Evolutionary conservation across 1,140 invertebrate species (phyloP).

Genomic region (Antheraea pernyi): DNA sequence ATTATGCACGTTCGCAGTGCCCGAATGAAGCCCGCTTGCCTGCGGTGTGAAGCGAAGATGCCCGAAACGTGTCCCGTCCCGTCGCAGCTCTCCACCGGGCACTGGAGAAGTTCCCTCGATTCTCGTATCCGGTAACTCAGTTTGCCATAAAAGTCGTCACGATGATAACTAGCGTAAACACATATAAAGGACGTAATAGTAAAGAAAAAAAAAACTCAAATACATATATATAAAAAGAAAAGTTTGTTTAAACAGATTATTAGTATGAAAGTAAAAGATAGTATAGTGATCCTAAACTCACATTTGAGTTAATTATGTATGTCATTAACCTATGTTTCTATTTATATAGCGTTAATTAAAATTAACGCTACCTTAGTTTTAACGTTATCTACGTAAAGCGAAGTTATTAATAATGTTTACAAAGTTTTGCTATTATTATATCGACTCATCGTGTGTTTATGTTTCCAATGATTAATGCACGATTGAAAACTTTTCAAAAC

Average conservation of each 20-base stretch:
- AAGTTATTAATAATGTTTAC: conserved; percentile 37
- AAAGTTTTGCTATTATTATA: conserved; percentile 40
- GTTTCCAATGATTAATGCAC: conserved; percentile 30
- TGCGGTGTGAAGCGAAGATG: conserved; percentile 90
- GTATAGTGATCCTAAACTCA: conserved; percentile 15
- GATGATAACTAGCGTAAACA: conserved; percentile 60
- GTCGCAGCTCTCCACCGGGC: conserved; percentile 95
- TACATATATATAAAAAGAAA: conserved; percentile 35
- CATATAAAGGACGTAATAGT: conserved; percentile 34
- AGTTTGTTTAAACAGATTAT: background rate
- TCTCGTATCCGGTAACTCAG: conserved; percentile 83
- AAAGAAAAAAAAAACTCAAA: conserved; percentile 19
- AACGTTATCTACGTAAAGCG: conserved; percentile 31
- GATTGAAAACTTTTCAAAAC: conserved; percentile 34
- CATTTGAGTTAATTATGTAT: conserved; percentile 25
- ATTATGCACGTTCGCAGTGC: conserved; percentile 14
- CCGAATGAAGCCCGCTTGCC: conserved; percentile 72
- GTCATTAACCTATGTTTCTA: conserved; percentile 18
- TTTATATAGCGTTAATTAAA: conserved; percentile 11
- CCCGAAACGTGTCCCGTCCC: conserved; percentile 92
- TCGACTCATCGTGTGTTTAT: conserved; percentile 30
- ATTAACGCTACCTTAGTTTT: conserved; percentile 24
- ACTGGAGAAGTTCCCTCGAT: conserved; percentile 84
- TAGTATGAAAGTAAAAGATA: conserved; percentile 10
- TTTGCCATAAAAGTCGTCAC: conserved; percentile 84